phyloP scores from a whole-genome alignment of 1,140 invertebrate species.

The Sminthurinus signatus region DNA sequence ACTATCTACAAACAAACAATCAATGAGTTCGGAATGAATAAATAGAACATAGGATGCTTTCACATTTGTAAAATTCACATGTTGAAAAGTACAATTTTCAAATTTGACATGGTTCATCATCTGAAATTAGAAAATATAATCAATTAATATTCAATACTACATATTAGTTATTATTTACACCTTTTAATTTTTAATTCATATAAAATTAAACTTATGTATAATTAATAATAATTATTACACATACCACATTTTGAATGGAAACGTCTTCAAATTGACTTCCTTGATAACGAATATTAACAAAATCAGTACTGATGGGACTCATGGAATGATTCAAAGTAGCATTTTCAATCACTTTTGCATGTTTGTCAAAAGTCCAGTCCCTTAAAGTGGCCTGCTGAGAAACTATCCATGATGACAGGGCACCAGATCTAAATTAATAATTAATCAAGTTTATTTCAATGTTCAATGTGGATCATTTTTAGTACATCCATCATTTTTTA shows the following conservation, averaged over 20 bases:
- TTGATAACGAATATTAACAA: constrained; percentile 34
- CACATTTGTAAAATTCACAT: constrained; percentile 41
- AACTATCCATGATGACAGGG: constrained; percentile 37
- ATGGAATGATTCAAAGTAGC: constrained; percentile 21
- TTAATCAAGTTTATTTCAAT: neutral
- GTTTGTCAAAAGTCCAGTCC: constrained; percentile 40
- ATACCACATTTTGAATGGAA: constrained; percentile 38
- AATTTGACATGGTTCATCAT: constrained; percentile 42
- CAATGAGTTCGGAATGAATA: constrained; percentile 34
- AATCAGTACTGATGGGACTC: constrained; percentile 23
- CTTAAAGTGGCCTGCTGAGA: constrained; percentile 36
- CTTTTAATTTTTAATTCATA: neutral
- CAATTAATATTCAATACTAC: neutral
- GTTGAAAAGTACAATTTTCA: constrained; percentile 39
- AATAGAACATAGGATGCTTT: constrained; percentile 39
- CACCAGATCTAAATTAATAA: constrained; percentile 26
- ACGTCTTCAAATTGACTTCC: constrained; percentile 32
- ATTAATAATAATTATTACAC: constrained; percentile 5
- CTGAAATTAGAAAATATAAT: constrained; percentile 23
- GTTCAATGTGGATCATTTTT: neutral
- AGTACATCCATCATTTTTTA: no score
- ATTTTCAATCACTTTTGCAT: constrained; percentile 28
- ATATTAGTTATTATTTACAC: neutral
- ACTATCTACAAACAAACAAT: constrained; percentile 40
- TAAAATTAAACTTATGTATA: neutral